A percentile compares a stretch with the other conserved stretches of the same genome.
phyloP scores from a whole-genome alignment of 2,113 vertebrate species.

The Hydropotes inermis region DNA sequence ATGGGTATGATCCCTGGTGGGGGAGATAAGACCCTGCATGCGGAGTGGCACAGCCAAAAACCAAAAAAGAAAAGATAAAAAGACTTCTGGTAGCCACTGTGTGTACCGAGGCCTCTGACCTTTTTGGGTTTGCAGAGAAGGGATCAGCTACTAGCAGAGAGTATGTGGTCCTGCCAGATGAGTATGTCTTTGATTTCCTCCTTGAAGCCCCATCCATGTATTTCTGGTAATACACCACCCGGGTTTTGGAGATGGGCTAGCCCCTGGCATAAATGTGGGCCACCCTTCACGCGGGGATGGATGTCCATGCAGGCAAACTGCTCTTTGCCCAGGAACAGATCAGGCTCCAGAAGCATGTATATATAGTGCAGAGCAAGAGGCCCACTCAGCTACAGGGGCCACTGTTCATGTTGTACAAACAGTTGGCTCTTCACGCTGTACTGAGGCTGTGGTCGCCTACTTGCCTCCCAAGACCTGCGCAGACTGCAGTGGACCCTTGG shows the following conservation, averaged over 20 bases:
- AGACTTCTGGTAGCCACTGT: conserved; percentile 92
- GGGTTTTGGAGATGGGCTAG: conserved; percentile 89
- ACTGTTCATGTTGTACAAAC: conserved; percentile 91
- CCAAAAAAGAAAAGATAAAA: conserved; percentile 31
- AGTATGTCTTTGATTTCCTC: conserved; percentile 94
- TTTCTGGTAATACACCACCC: conserved; percentile 92
- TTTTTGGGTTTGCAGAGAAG: conserved; percentile 91
- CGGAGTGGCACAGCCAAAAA: not conserved
- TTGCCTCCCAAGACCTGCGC: conserved; percentile 91
- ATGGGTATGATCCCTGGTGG: not conserved
- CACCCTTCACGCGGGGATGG: conserved; percentile 89
- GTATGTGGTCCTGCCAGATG: conserved; percentile 89
- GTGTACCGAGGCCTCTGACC: conserved; percentile 89
- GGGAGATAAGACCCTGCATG: not conserved
- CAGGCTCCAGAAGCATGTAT: conserved; percentile 91
- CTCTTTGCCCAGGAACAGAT: conserved; percentile 89
- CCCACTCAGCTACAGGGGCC: conserved; percentile 90
- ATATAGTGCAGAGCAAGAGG: conserved; percentile 81
- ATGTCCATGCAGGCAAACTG: conserved; percentile 90
- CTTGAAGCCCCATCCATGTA: conserved; percentile 92
- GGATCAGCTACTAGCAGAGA: conserved; percentile 88
- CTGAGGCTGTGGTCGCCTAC: conserved; percentile 92
- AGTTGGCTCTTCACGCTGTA: conserved; percentile 90
- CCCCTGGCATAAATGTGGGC: conserved; percentile 91
- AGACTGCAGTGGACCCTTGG: conserved; percentile 89